These are phyloP conservation scores for Solen grandis DNA, from an alignment of 1,140 invertebrate genomes.

Conservation along the genomic window DNA sequence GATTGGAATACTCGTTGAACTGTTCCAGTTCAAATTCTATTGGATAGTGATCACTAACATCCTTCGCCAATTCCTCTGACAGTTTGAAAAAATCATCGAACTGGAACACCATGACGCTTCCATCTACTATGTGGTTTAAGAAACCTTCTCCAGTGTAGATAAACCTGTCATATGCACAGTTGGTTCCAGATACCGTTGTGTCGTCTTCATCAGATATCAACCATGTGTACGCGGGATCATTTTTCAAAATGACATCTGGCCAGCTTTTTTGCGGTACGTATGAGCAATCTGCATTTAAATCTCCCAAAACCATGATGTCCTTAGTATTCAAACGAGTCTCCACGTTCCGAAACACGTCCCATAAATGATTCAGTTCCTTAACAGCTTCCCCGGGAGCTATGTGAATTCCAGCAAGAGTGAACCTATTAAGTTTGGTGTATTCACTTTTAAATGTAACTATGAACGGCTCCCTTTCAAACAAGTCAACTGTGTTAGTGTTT, in stretches of 20 bases:
- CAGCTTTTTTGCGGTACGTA: slow-evolving; percentile 68
- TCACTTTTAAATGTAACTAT: slow-evolving; percentile 48
- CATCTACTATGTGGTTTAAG: not conserved
- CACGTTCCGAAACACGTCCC: not conserved
- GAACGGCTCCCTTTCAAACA: slow-evolving; percentile 62
- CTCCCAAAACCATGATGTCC: slow-evolving; percentile 71
- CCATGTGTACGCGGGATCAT: slow-evolving; percentile 68
- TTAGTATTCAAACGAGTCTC: not conserved
- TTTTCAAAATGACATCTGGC: slow-evolving; percentile 31
- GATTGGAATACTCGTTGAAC: no score
- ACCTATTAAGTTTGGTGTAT: slow-evolving; percentile 8
- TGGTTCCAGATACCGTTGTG: slow-evolving; percentile 70
- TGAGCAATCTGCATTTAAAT: slow-evolving; percentile 77
- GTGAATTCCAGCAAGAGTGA: slow-evolving; percentile 40
- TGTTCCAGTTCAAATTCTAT: not conserved
- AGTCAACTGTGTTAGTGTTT: slow-evolving; percentile 22
- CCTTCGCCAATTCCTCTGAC: not conserved
- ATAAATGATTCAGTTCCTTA: slow-evolving; percentile 27
- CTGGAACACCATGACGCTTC: slow-evolving; percentile 3
- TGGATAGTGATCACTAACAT: not conserved
- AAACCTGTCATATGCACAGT: slow-evolving; percentile 76
- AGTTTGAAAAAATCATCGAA: slow-evolving; percentile 4
- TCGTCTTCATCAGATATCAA: slow-evolving; percentile 71
- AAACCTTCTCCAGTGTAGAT: slow-evolving; percentile 10
- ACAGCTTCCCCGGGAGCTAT: slow-evolving; percentile 31